These are phyloP conservation scores for Sarcophilus harrisii DNA, from an alignment of 2,797 vertebrate species.

Conservation along the genomic window DNA sequence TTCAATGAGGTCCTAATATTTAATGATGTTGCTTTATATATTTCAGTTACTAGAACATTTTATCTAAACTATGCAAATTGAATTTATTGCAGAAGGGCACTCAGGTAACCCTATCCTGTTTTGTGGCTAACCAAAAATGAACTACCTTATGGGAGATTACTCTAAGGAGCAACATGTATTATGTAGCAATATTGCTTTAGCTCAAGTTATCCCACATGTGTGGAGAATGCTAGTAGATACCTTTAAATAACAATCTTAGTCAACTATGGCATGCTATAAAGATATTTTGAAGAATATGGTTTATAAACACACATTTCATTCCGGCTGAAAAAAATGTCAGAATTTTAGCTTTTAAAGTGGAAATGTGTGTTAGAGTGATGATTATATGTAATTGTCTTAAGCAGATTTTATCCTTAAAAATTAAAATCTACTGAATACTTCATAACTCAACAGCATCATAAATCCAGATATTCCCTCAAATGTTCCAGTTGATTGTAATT, in stretches of 20 bases:
- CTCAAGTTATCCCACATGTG: not conserved
- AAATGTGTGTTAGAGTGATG: not conserved
- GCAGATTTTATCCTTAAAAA: not conserved
- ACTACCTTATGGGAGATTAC: not conserved
- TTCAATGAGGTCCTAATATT: slow-evolving; percentile 39
- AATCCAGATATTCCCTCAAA: not conserved
- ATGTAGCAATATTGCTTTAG: not conserved
- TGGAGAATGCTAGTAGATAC: not conserved
- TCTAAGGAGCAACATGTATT: not conserved
- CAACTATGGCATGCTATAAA: not conserved
- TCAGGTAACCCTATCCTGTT: not conserved
- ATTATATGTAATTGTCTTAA: not conserved
- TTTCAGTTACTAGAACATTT: not conserved
- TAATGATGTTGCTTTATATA: slow-evolving; percentile 29
- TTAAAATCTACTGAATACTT: not conserved
- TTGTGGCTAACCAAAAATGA: not conserved
- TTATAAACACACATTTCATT: not conserved
- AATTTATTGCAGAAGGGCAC: slow-evolving; percentile 30
- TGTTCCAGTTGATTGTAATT: not conserved
- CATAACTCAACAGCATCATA: not conserved
- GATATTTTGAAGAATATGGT: not conserved
- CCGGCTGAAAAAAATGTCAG: not conserved
- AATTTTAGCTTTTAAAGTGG: not conserved
- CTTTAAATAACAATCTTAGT: not conserved
- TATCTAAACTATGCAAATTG: not conserved